Conservation (phyloP, 2,797 vertebrate species). For the Halcyon leucocephala region DNA sequence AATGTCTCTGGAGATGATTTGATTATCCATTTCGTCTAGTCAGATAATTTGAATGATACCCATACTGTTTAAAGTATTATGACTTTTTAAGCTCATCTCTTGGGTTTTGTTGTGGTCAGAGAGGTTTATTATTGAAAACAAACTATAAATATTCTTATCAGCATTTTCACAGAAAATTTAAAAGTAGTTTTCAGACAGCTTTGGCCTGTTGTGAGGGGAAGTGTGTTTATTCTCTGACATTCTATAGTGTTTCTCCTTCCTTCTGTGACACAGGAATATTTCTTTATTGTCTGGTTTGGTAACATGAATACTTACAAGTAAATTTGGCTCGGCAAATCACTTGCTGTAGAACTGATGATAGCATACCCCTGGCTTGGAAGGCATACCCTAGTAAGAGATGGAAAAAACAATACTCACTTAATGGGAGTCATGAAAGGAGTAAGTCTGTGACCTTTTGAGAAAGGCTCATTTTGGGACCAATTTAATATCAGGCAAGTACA, state of each 20-base stretch:
- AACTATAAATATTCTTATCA: neutral
- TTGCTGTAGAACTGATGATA: neutral
- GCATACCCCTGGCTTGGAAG: neutral
- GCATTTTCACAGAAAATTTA: neutral
- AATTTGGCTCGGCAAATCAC: neutral
- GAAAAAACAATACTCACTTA: neutral
- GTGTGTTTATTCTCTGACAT: neutral
- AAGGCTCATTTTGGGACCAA: neutral
- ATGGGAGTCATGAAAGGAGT: neutral
- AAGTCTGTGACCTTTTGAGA: neutral
- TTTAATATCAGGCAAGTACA: neutral
- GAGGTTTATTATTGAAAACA: neutral
- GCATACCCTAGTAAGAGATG: neutral
- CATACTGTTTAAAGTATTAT: neutral
- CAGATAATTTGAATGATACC: neutral
- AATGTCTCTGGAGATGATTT: neutral
- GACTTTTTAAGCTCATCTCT: neutral
- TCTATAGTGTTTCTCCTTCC: neutral
- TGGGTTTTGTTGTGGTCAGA: neutral
- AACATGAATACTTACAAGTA: neutral
- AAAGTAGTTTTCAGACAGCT: neutral
- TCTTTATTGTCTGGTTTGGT: neutral
- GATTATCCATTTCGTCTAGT: conserved; percentile 4
- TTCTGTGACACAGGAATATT: neutral
- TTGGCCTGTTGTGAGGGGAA: neutral